Conservation (phyloP, 2,888 invertebrate species). For the Stenichneumon culpator region DNA sequence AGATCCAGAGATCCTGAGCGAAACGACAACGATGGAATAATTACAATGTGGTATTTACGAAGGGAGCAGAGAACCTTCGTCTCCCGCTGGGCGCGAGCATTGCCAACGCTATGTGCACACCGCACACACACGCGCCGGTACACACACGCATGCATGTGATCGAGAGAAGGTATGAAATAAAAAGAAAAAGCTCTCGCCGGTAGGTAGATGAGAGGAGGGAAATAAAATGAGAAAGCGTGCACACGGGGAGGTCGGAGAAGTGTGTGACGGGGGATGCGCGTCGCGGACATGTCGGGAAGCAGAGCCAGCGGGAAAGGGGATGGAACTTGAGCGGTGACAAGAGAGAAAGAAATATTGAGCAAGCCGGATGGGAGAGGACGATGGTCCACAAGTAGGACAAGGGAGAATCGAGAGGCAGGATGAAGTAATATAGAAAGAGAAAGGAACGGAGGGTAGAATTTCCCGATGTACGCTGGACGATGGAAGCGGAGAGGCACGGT, state of each 20-base stretch:
- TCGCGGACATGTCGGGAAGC: conserved; percentile 49
- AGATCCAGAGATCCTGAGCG: conserved; percentile 48
- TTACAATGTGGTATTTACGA: conserved; percentile 79
- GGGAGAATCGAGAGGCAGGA: conserved; percentile 29
- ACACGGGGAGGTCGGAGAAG: conserved; percentile 43
- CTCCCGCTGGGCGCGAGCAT: conserved; percentile 73
- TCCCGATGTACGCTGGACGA: conserved; percentile 73
- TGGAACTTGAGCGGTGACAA: conserved; percentile 10
- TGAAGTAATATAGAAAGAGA: conserved; percentile 37
- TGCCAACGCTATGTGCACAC: conserved; percentile 67
- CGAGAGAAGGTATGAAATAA: conserved; percentile 47
- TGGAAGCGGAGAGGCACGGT: conserved; percentile 65
- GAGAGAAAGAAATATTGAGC: conserved; percentile 19
- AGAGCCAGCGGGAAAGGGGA: conserved; percentile 49
- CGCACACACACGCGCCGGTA: not conserved
- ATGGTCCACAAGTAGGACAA: conserved; percentile 29
- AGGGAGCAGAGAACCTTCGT: conserved; percentile 60
- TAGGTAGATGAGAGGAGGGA: conserved; percentile 24
- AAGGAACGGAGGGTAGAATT: conserved; percentile 63
- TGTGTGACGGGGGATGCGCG: conserved; percentile 45
- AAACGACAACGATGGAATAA: conserved; percentile 75
- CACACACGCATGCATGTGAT: conserved; percentile 32
- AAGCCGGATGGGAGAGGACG: conserved; percentile 11
- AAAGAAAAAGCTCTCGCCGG: conserved; percentile 12
- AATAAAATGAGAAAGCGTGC: conserved; percentile 53